Conservation (phyloP, 2,113 vertebrate genomes). For the Sphaerodactylus townsendi region DNA sequence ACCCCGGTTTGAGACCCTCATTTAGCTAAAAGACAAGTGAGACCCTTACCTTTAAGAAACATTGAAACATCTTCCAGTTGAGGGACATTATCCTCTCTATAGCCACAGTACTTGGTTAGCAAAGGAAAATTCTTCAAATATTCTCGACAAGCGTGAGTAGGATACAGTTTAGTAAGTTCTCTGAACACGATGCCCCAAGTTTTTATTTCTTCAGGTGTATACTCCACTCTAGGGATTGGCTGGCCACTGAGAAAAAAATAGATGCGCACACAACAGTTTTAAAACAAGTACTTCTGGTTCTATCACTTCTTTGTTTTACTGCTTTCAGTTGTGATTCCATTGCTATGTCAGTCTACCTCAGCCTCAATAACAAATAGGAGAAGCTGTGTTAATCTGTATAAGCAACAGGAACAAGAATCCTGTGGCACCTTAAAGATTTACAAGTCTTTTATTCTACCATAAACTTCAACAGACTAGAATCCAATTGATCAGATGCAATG, state of each 20-base stretch:
- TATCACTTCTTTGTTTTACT: background rate
- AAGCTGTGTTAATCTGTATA: no score
- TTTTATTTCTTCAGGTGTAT: slow-evolving; percentile 89
- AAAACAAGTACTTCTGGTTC: background rate
- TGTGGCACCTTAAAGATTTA: no score
- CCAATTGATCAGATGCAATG: no score
- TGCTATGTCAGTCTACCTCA: no score
- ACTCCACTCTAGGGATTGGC: slow-evolving; percentile 91
- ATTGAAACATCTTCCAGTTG: slow-evolving; percentile 92
- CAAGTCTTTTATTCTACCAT: no score
- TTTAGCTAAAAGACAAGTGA: background rate
- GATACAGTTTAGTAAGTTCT: slow-evolving; percentile 94
- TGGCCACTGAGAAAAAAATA: slow-evolving; percentile 80
- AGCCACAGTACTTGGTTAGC: slow-evolving; percentile 91
- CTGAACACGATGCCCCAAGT: slow-evolving; percentile 94
- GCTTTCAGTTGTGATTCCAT: background rate
- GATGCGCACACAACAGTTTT: background rate
- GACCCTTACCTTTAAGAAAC: slow-evolving; percentile 89
- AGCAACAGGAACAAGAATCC: no score
- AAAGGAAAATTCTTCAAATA: slow-evolving; percentile 95
- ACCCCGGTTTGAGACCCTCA: background rate
- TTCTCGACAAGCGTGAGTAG: slow-evolving; percentile 93
- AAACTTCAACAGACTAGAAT: no score
- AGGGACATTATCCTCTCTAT: slow-evolving; percentile 93
- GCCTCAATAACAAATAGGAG: no score